Evolutionary conservation across 2,113 vertebrate species (phyloP).

Genomic region (Actenoides hombroni): DNA sequence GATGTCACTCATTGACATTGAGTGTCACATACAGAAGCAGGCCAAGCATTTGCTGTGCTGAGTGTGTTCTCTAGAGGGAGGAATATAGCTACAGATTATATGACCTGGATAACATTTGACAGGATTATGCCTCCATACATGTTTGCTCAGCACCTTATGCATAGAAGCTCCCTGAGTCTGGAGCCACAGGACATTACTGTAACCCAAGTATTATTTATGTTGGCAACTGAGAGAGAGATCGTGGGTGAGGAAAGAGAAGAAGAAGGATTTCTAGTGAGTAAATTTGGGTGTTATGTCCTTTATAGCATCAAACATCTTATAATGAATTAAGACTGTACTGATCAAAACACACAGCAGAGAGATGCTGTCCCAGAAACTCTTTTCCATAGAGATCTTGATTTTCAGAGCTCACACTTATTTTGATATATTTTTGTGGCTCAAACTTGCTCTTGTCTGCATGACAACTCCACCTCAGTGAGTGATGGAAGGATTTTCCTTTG

Average conservation of each 20-base stretch:
- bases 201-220: constrained; percentile 44
- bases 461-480: not conserved
- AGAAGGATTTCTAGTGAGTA: not conserved
- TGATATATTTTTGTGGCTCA: not conserved
- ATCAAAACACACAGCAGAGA: not conserved
- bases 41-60: not conserved
- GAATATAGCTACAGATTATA: constrained; percentile 19
- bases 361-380: not conserved
- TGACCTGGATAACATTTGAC: constrained; percentile 46
- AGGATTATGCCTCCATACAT: constrained; percentile 5
- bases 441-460: not conserved
- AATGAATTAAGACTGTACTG: not conserved
- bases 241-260: not conserved
- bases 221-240: not conserved
- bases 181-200: constrained; percentile 19
- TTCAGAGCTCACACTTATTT: not conserved
- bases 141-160: constrained; percentile 37
- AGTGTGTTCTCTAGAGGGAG: not conserved
- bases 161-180: not conserved
- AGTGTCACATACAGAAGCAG: constrained; percentile 3
- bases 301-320: not conserved
- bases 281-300: not conserved
- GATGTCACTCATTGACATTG: constrained; percentile 27
- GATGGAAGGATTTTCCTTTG: not conserved
- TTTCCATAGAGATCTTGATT: not conserved